phyloP scores from a whole-genome alignment of 2,797 vertebrate genomes.

The Microcaecilia unicolor region DNA sequence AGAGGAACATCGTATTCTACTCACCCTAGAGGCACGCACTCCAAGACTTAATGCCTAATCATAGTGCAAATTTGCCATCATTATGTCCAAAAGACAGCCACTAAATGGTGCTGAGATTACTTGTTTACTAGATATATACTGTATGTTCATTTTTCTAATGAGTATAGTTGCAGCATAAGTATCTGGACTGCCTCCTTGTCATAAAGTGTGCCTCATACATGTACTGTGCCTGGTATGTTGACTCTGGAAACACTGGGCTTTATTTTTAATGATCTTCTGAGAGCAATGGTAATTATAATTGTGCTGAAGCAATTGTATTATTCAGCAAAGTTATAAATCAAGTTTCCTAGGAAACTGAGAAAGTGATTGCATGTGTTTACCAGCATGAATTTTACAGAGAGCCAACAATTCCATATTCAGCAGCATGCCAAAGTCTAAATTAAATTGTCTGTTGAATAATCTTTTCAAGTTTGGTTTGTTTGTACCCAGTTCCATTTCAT shows the following conservation, averaged over 20 bases:
- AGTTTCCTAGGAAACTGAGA: background rate
- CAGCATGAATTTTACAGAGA: background rate
- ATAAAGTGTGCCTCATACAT: slow-evolving; percentile 6
- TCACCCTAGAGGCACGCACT: slow-evolving; percentile 18
- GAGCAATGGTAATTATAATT: background rate
- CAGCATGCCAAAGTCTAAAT: background rate
- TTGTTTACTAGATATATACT: slow-evolving; percentile 36
- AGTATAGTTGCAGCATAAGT: too few species aligned
- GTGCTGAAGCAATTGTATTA: background rate
- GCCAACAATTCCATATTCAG: background rate
- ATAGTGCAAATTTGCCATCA: slow-evolving; percentile 49
- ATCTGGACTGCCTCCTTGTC: too few species aligned
- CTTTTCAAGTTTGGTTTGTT: slow-evolving; percentile 6
- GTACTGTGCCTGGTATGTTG: slow-evolving; percentile 12
- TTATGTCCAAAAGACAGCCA: slow-evolving; percentile 40
- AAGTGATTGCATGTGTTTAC: background rate
- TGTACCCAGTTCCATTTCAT: slow-evolving; percentile 2
- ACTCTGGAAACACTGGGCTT: slow-evolving; percentile 3
- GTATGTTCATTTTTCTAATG: slow-evolving; percentile 33
- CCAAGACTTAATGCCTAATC: slow-evolving; percentile 36
- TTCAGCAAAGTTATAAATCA: background rate
- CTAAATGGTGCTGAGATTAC: slow-evolving; percentile 42
- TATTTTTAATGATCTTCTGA: slow-evolving; percentile 10
- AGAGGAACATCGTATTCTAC: slow-evolving; percentile 21
- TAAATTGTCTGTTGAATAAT: background rate